Evolutionary conservation across 2,797 vertebrate genomes (phyloP).

Genomic region (Falco peregrinus): DNA sequence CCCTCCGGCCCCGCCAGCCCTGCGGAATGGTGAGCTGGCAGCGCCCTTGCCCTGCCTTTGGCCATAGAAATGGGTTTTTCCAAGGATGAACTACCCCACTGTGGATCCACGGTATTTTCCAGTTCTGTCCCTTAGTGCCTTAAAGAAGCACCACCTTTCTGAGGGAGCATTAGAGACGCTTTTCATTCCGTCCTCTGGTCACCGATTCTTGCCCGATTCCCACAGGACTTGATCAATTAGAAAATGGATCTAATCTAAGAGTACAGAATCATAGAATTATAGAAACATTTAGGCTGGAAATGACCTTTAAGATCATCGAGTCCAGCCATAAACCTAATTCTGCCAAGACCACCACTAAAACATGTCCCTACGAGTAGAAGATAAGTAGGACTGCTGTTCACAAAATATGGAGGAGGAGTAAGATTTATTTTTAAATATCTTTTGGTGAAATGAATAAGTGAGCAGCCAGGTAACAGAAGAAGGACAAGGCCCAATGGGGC

Average conservation of each 20-base stretch:
- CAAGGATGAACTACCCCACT: not conserved
- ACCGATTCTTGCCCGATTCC: not conserved
- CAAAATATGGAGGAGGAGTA: not conserved
- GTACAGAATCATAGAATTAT: not conserved
- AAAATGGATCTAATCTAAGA: not conserved
- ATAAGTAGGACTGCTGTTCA: not conserved
- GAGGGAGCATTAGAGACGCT: not conserved
- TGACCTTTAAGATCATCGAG: not conserved
- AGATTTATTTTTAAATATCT: not conserved
- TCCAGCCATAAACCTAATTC: not conserved
- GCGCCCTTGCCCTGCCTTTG: not conserved
- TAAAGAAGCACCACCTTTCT: not conserved
- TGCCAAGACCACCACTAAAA: not conserved
- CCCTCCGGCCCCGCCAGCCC: fast-evolving
- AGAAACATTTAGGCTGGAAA: not conserved
- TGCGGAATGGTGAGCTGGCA: fast-evolving
- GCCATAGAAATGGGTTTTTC: not conserved
- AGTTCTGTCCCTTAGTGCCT: not conserved
- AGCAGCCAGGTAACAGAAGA: not conserved
- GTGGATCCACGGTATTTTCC: not conserved
- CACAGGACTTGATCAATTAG: not conserved
- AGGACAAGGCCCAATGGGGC: not conserved
- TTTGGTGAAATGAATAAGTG: not conserved
- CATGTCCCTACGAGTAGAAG: no score
- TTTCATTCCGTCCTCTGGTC: not conserved